Evolutionary conservation across 2,113 vertebrate genomes (phyloP), one percentile per base, ranked within the genome.

Genomic region (Anhinga anhinga): DNA sequence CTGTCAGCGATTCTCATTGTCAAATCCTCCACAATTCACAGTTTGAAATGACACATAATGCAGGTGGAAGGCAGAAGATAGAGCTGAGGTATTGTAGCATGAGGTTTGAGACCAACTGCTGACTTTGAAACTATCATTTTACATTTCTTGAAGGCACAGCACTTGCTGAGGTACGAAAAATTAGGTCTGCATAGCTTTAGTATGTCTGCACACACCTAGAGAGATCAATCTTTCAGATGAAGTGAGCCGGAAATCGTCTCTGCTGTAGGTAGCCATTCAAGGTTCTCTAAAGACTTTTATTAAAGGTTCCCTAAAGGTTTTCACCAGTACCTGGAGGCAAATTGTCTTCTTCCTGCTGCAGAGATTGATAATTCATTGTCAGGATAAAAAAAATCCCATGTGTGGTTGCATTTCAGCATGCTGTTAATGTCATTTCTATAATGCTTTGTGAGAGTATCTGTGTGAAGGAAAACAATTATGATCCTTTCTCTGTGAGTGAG

Each of bases 281-380:
- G 52, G 66, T 85, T 86, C 89, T 93, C 78, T 82, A 85, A 70
- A 86, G 89, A 89, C 53, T 95, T 96, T 91, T 79, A 91, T 70
- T 86, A 81, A 67, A 96, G 78, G 89, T 80, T 94, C 78, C 78
- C 93, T 91, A 94, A 91, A 95, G 91, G 81, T 79, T 97, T 96
- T 53, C 81, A 76, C 65, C 53, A 50, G 73, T 61, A 91, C 93
- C 67, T 94, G 71, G 42, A 91, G 93, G 81, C 42, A 96, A 95
- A 95, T 79, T 76, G 71, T 90, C 91, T 92, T 93, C 90, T 83
- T 95, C 81, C 86, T 90, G 70, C 78, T 93, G 74, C 71, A 94
- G 40, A 74, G 40, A 89, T 70, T n/a, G 78, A 66, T 94, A 96
- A 91, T 95, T 95, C 93, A 86, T 81, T 86, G 92, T 87, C 89